These are phyloP conservation scores for Apoderus coryli DNA, from an alignment of 2,888 invertebrate species.

Conservation along the genomic window DNA sequence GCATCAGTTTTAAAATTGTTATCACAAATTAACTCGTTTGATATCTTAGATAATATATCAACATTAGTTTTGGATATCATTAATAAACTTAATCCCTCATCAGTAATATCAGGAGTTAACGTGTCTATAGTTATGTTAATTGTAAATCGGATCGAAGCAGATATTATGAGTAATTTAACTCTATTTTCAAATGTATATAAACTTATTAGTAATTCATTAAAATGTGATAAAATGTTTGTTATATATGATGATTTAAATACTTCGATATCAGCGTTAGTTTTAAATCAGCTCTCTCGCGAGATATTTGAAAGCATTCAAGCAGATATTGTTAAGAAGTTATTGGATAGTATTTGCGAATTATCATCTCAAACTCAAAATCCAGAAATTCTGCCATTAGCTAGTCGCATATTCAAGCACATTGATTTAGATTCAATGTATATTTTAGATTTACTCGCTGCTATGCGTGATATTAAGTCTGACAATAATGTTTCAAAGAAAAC, in stretches of 20 bases:
- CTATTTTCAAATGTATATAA: constrained; percentile 37
- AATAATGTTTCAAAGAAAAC: constrained; percentile 30
- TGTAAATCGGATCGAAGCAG: constrained; percentile 21
- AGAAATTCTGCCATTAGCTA: constrained; percentile 42
- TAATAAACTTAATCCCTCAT: no score
- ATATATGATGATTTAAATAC: constrained; percentile 12
- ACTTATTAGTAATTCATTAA: constrained; percentile 40
- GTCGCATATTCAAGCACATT: constrained; percentile 51
- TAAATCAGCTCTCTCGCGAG: constrained; percentile 27
- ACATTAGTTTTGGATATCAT: constrained; percentile 18
- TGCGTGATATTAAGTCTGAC: constrained; percentile 39
- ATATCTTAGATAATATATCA: constrained; percentile 23
- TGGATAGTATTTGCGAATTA: constrained; percentile 39
- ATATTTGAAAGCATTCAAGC: constrained; percentile 38
- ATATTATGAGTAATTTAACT: constrained; percentile 19
- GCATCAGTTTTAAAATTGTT: constrained; percentile 31
- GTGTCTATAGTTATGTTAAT: no score
- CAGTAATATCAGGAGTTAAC: no score
- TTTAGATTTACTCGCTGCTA: constrained; percentile 40
- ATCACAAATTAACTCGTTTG: constrained; percentile 21
- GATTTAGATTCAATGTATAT: constrained; percentile 47
- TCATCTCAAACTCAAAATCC: constrained; percentile 45
- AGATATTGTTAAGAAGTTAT: constrained; percentile 33
- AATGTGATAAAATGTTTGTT: constrained; percentile 33
- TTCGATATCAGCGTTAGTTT: constrained; percentile 13